Percentiles rank a stretch among this genome's conserved stretches.
Evolutionary conservation across 2,797 vertebrate species (phyloP).

Genomic region (Urophycis tenuis): DNA sequence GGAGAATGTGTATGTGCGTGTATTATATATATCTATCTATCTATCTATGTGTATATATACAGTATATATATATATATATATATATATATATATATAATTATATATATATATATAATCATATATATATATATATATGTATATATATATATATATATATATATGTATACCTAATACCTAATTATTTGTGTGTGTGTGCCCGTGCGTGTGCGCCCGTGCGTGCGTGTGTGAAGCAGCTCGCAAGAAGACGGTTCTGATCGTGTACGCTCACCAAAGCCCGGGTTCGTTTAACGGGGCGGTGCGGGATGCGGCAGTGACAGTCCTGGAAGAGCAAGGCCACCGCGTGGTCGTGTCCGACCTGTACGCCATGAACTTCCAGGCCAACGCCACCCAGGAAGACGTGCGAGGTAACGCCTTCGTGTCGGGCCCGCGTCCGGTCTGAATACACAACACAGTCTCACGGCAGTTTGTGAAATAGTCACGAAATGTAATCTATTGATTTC

Average conservation of each 20-base stretch:
- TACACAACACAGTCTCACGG: too few relatives aligned
- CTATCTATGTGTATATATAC: too few relatives aligned
- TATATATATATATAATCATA: not conserved
- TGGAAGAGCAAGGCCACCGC: conserved; percentile 70
- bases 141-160: not conserved
- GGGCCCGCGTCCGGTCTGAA: too few relatives aligned
- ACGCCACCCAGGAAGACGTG: conserved; percentile 74
- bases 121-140: not conserved
- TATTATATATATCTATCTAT: not conserved
- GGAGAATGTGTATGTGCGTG: too few relatives aligned
- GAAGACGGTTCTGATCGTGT: conserved; percentile 79
- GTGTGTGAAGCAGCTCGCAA: conserved; percentile 46
- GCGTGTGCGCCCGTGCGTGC: conserved; percentile 19
- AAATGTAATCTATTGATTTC: too few relatives aligned
- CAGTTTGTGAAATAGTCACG: too few relatives aligned
- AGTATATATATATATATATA: not conserved
- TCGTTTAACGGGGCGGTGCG: conserved; percentile 77
- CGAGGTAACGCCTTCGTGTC: conserved; percentile 64
- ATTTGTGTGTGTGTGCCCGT: not conserved
- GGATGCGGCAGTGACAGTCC: conserved; percentile 62
- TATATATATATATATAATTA: not conserved
- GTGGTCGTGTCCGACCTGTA: conserved; percentile 82
- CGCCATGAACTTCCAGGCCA: conserved; percentile 77
- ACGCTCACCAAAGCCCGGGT: conserved; percentile 77
- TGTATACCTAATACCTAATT: not conserved